A percentile compares a stretch with the other conserved stretches of the same genome.
These are phyloP conservation scores for Ptilodon capucinus DNA, from an alignment of 2,888 invertebrate genomes.

Conservation along the genomic window DNA sequence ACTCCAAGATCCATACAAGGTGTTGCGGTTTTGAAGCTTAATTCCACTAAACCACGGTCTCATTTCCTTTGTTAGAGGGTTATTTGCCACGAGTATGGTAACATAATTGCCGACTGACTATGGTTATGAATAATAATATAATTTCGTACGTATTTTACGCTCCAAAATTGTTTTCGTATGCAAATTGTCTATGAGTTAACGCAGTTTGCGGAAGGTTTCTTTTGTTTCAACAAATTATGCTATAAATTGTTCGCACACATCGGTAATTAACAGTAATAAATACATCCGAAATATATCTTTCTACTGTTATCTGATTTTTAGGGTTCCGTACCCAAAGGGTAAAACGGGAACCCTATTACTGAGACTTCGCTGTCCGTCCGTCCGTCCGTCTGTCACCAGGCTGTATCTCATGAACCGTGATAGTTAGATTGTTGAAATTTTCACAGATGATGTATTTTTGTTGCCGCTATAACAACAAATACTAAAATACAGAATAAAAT, in stretches of 20 bases:
- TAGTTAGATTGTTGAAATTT: no score
- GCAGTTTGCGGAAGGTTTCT: slow-evolving; percentile 11
- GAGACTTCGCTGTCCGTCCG: no score
- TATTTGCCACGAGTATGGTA: slow-evolving; percentile 54
- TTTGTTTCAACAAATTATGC: background rate
- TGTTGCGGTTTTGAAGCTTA: slow-evolving; percentile 46
- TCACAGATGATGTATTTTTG: no score
- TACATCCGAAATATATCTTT: no score
- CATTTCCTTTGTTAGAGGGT: slow-evolving; percentile 54
- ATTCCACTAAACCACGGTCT: slow-evolving; percentile 43
- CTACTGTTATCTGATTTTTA: no score
- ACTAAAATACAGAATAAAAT: no score
- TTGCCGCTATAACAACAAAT: no score
- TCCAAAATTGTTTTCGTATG: slow-evolving; percentile 17
- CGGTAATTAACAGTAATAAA: background rate
- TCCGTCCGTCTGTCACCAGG: no score
- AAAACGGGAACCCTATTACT: no score
- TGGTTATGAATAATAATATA: slow-evolving; percentile 32
- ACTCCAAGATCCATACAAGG: slow-evolving; percentile 56
- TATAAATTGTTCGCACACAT: background rate
- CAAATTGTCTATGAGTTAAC: slow-evolving; percentile 13
- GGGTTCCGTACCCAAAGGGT: no score
- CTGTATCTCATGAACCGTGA: no score
- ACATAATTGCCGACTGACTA: slow-evolving; percentile 30
- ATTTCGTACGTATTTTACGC: slow-evolving; percentile 13